Evolutionary conservation across 1,140 invertebrate genomes (phyloP), one percentile per base, ranked within the genome.

Genomic region (Asbolus verrucosus): DNA sequence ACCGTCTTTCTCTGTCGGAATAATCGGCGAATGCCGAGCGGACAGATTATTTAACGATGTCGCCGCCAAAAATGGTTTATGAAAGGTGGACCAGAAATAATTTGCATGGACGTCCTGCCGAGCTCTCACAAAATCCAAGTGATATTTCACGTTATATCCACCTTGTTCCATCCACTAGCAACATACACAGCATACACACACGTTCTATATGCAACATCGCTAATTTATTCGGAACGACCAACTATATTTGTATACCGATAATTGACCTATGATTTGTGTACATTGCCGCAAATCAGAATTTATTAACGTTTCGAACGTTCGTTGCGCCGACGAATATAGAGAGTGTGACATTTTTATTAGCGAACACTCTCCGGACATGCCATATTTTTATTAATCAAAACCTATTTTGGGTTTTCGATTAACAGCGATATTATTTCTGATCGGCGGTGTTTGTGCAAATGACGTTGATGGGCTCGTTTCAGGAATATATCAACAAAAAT

Each of bases 251-350:
- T 73, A 67, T 63, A 69, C 41, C 62, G 62, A 73, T 73, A 73
- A 73, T 73, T 73, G 71, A 73, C 62, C 71, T 70, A 69, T 73
- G 71, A 73, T 73, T 73, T 73, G 71, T 73, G 59, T 73, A 69
- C 67, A 63, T 65, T 69, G 41, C 54, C 50, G 36, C 61, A 54
- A 63, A 41, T 63, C 62, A 50, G 65, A 67, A 67, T 67, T 67
- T 69, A 69, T 69, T 69, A 69, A 63, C 67, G 46, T 36, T 54
- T 16, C 9, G 21, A 54, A 54, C 21, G 46, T 54, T 21, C 46
- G 46, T 21, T 54, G 46, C 46, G 46, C 11, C 27, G 24, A 27
- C 46, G 21, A 54, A 54, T 54, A 54, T n/a, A 54, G 41, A 46
- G 18, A 6, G n/a, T 19, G n/a, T 54, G 46, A 30, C 46, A 30